A percentile compares a stretch with the other conserved stretches of the same genome.
Evolutionary conservation across 64 coral and sea anemone genomes (phyloP).

Genomic region (Actinia equina): DNA sequence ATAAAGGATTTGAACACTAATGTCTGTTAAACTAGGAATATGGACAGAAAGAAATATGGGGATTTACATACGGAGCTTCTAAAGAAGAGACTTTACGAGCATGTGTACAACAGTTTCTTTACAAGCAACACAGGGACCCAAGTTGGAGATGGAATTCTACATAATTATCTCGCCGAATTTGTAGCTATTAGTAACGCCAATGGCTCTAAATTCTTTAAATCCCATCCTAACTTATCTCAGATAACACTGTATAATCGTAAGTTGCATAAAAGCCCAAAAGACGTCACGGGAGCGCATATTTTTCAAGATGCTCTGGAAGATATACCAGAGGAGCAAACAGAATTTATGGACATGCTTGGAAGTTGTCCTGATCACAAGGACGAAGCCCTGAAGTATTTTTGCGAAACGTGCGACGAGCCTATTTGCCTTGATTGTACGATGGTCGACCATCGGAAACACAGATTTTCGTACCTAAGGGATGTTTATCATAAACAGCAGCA

Average conservation of each 20-base stretch:
- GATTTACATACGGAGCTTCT: constrained; percentile 62
- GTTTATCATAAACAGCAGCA: constrained; percentile 91
- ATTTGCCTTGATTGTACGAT: constrained; percentile 84
- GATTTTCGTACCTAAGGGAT: constrained; percentile 83
- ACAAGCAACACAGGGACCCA: constrained; percentile 16
- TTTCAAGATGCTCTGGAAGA: constrained; percentile 84
- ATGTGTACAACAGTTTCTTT: constrained; percentile 54
- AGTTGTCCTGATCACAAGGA: constrained; percentile 74
- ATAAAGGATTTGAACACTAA: background rate
- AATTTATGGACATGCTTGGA: constrained; percentile 66
- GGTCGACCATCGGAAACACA: constrained; percentile 77
- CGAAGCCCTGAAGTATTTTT: constrained; percentile 78
- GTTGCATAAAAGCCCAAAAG: constrained; percentile 70
- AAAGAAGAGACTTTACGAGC: constrained; percentile 60
- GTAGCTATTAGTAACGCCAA: constrained; percentile 57
- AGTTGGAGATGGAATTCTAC: constrained; percentile 41
- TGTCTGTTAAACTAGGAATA: constrained; percentile 18
- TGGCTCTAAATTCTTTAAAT: constrained; percentile 27
- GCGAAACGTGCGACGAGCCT: constrained; percentile 82
- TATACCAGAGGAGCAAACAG: constrained; percentile 86
- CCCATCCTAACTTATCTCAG: constrained; percentile 38
- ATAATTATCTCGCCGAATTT: constrained; percentile 86
- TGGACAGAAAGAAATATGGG: constrained; percentile 42
- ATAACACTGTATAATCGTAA: constrained; percentile 47
- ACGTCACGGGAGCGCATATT: constrained; percentile 43